These are phyloP conservation scores for Aproaerema taeniolella DNA, from an alignment of 2,888 invertebrate species.

Conservation along the genomic window DNA sequence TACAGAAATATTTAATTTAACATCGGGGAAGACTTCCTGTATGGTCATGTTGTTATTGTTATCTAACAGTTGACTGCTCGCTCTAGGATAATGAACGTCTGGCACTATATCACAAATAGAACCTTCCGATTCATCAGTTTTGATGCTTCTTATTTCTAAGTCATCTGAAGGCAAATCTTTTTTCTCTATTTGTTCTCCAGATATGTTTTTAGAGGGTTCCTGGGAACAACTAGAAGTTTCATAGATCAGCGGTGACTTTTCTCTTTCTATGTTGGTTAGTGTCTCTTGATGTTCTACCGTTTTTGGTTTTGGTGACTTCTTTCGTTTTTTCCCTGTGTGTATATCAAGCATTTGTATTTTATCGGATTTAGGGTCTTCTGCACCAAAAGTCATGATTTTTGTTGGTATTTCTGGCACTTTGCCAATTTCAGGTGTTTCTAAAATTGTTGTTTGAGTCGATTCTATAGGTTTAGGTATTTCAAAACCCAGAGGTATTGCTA, in stretches of 20 bases:
- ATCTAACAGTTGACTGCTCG: slow-evolving; percentile 46
- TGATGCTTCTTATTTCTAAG: slow-evolving; percentile 31
- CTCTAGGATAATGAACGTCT: slow-evolving; percentile 52
- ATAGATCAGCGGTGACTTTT: too few species aligned
- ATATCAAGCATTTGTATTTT: too few species aligned
- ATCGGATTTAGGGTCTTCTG: neutral
- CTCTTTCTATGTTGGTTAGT: too few species aligned
- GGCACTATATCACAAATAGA: slow-evolving; percentile 40
- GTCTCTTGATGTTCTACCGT: neutral
- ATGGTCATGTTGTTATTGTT: slow-evolving; percentile 54
- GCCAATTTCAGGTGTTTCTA: neutral
- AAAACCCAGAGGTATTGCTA: neutral
- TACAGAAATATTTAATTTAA: slow-evolving; percentile 30
- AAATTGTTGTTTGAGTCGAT: neutral
- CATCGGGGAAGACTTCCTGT: slow-evolving; percentile 43
- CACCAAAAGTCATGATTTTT: neutral
- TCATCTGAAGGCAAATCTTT: slow-evolving; percentile 21
- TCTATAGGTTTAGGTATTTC: neutral
- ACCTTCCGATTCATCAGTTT: slow-evolving; percentile 35
- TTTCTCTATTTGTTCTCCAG: too few species aligned
- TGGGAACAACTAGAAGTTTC: too few species aligned
- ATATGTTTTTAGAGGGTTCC: too few species aligned
- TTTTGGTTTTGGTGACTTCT: slow-evolving; percentile 21
- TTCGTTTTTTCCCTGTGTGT: slow-evolving; percentile 17
- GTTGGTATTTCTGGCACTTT: neutral